Evolutionary conservation across 2,113 vertebrate genomes (phyloP), one percentile per base, ranked within the genome.

Genomic region (Taurulus bubalis): DNA sequence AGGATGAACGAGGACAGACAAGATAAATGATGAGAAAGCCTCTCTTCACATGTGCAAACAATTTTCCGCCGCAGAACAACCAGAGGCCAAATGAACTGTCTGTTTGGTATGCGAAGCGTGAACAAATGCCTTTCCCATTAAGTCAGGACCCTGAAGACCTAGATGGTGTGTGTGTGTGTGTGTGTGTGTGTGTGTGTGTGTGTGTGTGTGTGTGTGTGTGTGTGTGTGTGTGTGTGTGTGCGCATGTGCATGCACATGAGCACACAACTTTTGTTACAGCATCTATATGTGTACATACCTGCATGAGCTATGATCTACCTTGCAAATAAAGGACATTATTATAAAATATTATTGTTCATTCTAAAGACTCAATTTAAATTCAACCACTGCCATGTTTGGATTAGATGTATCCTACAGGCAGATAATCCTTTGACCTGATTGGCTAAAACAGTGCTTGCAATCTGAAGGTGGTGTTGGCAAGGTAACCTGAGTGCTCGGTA

Each of bases 11-110:
- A 75, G 83, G 76, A 75, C 71, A 65, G 89, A 90, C 85, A 73
- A 89, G 85, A 92, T 85, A 88, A 87, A 89, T 58, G 84, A 81
- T 11, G 45, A 87, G 63, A 87, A 62, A 56, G 75, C 67, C 64
- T 87, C 85, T 47, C 80, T 63, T 85, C 87, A 87, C 89, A 90
- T 91, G 85, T 93, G 89, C 87, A 90, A 93, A 91, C 87, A 88
- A 87, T 93, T 92, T 90, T 72, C 82, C 62, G 71, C 24, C 22
- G 1, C 64, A 72, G 83, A 82, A 87, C 55, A 80, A 87, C 81
- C 72, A 60, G 73, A 62, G 87, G 66, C 84, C 89, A 86, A 92
- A 90, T 84, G 65, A 91, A 87, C 82, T 87, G 88, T 92, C 87
- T 87, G 84, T 64, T 92, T 77, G 77, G 73, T 66, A 84, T 82